Base-by-base conservation (phyloP, 2,888 invertebrate genomes). In the Zele albiditarsus region DNA sequence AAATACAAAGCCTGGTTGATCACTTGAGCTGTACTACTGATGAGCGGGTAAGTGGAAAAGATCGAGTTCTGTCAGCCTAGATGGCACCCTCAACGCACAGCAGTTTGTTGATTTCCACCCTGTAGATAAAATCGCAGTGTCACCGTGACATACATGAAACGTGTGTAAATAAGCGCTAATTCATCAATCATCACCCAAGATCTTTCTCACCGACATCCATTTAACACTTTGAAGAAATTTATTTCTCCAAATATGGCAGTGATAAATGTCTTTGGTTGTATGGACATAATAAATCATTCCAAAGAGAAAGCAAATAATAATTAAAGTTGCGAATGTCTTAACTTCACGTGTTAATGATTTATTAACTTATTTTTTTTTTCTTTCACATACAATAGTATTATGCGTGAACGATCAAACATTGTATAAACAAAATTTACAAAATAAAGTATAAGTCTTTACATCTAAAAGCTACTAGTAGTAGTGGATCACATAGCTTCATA, bases 341-440 rank as follows among this genome's bases (percentile, higher is more conserved):
- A 88, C 86, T 87, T 87, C 87, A 89, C 86, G 87, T 89, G 87
- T 89, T 88, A 87, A 89, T 89, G 87, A 88, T 89, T 89, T 89
- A 89, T 89, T 89, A 89, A 89, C 88, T 89, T 88, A 89, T 86
- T 87, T 53, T n/a, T 82, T 80, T 88, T 86, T 82, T 80, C 80
- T 86, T 75, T 89, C 89, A 89, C 89, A 89, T 89, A 89, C 89
- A 89, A 87, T 89, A 89, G 86, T 89, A 89, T 89, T 88, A 89
- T 89, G 89, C 89, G 88, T 86, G 85, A 86, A 89, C 88, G 86
- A 88, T 89, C 87, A 89, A 89, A 89, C 87, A 87, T 88, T 88
- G 87, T 89, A 89, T 89, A 89, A 89, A 89, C 89, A 89, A 89
- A 89, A 89, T 89, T 89, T 89, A 89, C 89, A 89, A 89, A 89